Conservation (phyloP, 2,113 vertebrate species). For the Oxyruncus cristatus region DNA sequence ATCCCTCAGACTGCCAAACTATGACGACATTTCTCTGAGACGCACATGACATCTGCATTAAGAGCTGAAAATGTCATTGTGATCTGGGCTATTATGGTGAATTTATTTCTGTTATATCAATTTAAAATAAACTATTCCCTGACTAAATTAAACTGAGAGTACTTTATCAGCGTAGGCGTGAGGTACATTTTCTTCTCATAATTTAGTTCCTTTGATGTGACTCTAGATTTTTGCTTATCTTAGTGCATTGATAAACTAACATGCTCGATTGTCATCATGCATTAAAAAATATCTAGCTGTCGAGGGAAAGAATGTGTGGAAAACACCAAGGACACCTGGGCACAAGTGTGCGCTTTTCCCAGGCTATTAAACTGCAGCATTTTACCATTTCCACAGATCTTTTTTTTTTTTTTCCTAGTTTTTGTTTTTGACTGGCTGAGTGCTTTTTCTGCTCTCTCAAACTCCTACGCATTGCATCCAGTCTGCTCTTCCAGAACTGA, state of each 20-base stretch:
- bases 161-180: neutral
- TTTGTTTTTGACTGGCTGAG: neutral
- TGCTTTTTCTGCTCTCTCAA: neutral
- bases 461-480: neutral
- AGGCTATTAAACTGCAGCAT: neutral
- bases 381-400: neutral
- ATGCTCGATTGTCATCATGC: slow-evolving; percentile 32
- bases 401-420: neutral
- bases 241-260: slow-evolving; percentile 57
- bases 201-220: slow-evolving; percentile 26
- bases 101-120: neutral
- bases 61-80: neutral
- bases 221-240: slow-evolving; percentile 64
- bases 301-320: slow-evolving; percentile 30
- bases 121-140: neutral
- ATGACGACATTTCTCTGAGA: slow-evolving; percentile 7
- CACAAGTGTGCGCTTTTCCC: neutral
- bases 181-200: slow-evolving; percentile 12
- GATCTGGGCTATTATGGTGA: neutral
- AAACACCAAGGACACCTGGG: neutral
- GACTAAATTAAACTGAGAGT: neutral
- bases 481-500: slow-evolving; percentile 37
- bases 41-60: neutral
- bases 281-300: slow-evolving; percentile 50
- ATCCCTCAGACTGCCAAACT: neutral